Percentiles rank a stretch among this genome's conserved stretches.
phyloP scores from a whole-genome alignment of 1,140 invertebrate genomes.

The silkworm (Bombyx mori) region ASM3026992v2 NC_085118.1:12242001-12242500 shows the following conservation, averaged over 20 bases:
- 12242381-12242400: constrained; percentile 1
- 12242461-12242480: no score
- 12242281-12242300: constrained; percentile 59
- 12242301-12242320: constrained; percentile 57
- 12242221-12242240: constrained; percentile 35
- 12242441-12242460: no score
- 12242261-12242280: constrained; percentile 50
- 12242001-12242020: no score
- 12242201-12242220: constrained; percentile 31
- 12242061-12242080: no score
- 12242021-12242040: no score
- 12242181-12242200: constrained; percentile 7
- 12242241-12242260: constrained; percentile 56
- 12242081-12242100: background rate
- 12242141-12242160: constrained; percentile 5
- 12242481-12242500: no score
- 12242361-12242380: constrained; percentile 2
- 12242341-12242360: constrained; percentile 29
- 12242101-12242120: constrained; percentile 1
- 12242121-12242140: constrained; percentile 1
- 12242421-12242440: no score
- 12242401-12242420: no score
- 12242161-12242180: constrained; percentile 4
- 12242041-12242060: no score
- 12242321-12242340: constrained; percentile 35